These are phyloP conservation scores for Nyctereutes procyonoides DNA, from an alignment of 2,113 vertebrate genomes.

Conservation along the genomic window DNA sequence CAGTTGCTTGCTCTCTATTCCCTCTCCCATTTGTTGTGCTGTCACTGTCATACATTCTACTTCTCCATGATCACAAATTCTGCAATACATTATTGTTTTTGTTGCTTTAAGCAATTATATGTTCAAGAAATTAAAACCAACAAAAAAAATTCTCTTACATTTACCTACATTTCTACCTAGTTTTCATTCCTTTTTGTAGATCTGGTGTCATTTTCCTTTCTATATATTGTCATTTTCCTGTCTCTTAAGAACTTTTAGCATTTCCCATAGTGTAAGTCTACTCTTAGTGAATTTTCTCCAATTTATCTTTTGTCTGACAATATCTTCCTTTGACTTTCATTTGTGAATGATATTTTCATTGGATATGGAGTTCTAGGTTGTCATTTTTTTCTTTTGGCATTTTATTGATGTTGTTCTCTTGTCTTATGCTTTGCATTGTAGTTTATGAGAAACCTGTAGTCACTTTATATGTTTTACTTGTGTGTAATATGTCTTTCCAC, in stretches of 20 bases:
- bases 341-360: neutral
- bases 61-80: neutral
- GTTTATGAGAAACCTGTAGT: neutral
- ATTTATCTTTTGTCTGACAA: neutral
- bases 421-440: neutral
- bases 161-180: neutral
- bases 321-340: neutral
- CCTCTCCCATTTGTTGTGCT: neutral
- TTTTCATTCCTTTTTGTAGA: neutral
- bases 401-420: conserved; percentile 18
- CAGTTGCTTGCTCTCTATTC: neutral
- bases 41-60: neutral
- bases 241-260: neutral
- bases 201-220: conserved; percentile 15
- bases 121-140: conserved; percentile 34
- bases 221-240: too few relatives aligned
- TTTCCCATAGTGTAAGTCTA: neutral
- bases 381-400: neutral
- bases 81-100: neutral
- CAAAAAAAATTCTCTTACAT: neutral
- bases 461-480: neutral
- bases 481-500: neutral
- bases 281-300: neutral
- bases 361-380: neutral
- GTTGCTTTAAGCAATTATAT: conserved; percentile 26